Percentiles rank a stretch among this genome's conserved stretches.
These are phyloP conservation scores for Chiroxiphia lanceolata DNA, from an alignment of 2,797 vertebrate genomes.

Conservation along the genomic window DNA sequence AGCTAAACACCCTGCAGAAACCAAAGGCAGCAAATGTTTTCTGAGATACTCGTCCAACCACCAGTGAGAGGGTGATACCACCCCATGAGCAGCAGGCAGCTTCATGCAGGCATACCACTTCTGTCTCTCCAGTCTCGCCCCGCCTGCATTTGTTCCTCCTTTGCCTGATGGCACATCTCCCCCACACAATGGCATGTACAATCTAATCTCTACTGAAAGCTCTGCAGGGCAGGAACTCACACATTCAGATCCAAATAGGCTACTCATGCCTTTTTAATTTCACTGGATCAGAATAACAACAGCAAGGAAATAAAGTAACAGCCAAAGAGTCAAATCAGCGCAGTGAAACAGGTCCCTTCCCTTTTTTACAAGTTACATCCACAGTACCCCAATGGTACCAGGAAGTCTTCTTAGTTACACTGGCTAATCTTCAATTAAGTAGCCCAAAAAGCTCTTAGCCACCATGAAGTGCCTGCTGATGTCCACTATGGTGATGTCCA, in stretches of 20 bases:
- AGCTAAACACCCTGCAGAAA: background rate
- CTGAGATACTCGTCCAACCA: background rate
- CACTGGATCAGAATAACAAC: constrained; percentile 31
- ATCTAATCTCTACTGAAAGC: constrained; percentile 63
- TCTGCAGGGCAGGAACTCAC: constrained; percentile 63
- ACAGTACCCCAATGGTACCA: background rate
- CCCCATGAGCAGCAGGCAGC: constrained; percentile 22
- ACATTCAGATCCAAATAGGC: constrained; percentile 53
- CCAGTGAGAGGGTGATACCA: background rate
- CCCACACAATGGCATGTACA: constrained; percentile 58
- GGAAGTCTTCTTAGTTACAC: background rate
- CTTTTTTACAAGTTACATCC: background rate
- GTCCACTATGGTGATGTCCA: background rate
- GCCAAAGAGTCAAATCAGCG: background rate
- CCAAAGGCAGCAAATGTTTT: background rate
- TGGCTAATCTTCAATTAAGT: background rate
- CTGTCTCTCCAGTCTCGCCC: background rate
- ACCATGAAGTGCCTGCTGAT: background rate
- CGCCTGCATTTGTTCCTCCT: constrained; percentile 54
- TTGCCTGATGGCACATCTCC: constrained; percentile 54
- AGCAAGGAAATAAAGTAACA: constrained; percentile 40
- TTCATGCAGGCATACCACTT: background rate
- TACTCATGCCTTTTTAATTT: constrained; percentile 70
- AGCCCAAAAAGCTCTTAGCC: background rate
- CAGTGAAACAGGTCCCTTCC: constrained; percentile 8